phyloP scores from a whole-genome alignment of 2,888 invertebrate genomes.

The Notodonta ziczac region DNA sequence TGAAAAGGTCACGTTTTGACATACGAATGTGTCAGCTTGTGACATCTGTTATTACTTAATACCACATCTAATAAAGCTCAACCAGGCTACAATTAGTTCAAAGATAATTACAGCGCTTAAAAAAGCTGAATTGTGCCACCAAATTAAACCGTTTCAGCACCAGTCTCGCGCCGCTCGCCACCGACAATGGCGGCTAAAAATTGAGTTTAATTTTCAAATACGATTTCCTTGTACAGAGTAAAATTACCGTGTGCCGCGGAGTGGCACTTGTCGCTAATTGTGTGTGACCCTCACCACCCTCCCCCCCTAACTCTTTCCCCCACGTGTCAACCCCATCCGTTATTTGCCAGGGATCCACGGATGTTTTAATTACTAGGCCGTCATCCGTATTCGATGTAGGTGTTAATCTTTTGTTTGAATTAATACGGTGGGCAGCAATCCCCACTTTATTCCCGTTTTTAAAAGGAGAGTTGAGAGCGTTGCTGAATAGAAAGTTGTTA shows the following conservation, averaged over 20 bases:
- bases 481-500: conserved; percentile 41
- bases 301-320: conserved; percentile 14
- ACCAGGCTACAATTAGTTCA: conserved; percentile 30
- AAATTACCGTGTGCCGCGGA: conserved; percentile 67
- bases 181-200: conserved; percentile 51
- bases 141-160: conserved; percentile 56
- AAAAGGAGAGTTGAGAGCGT: conserved; percentile 46
- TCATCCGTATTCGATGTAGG: conserved; percentile 54
- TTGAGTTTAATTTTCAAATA: conserved; percentile 67
- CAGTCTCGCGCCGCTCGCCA: conserved; percentile 39
- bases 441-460: conserved; percentile 48
- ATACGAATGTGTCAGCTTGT: not conserved
- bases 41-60: not conserved
- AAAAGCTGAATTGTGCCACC: conserved; percentile 51
- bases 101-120: conserved; percentile 54
- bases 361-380: conserved; percentile 57
- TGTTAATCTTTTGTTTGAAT: conserved; percentile 58
- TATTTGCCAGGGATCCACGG: conserved; percentile 41
- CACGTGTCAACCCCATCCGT: conserved; percentile 49
- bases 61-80: conserved; percentile 29
- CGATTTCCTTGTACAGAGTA: conserved; percentile 62
- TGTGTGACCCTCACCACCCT: conserved; percentile 60
- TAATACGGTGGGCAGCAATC: conserved; percentile 48
- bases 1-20: not conserved
- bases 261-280: conserved; percentile 71